Percentiles rank a stretch among this genome's conserved stretches.
Evolutionary conservation across 1,140 invertebrate genomes (phyloP).

Genomic region (Drosophila lacteicornis): DNA sequence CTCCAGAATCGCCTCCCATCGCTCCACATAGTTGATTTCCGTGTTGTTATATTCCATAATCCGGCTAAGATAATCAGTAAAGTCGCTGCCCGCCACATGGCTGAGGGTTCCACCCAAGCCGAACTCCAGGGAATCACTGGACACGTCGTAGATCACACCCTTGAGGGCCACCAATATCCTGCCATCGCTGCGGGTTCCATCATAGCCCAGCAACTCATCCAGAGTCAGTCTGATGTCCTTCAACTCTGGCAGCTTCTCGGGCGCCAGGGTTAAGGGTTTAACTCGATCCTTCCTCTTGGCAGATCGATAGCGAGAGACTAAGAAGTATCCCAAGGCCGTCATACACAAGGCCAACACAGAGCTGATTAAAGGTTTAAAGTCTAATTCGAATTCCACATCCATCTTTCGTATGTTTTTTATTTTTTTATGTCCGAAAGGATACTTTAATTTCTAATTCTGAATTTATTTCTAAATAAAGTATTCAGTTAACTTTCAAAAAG

Average conservation of each 20-base stretch:
- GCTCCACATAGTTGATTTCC: slow-evolving; percentile 24
- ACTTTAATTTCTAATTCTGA: not conserved
- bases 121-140: slow-evolving; percentile 24
- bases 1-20: slow-evolving; percentile 40
- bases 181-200: slow-evolving; percentile 53
- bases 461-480: not conserved
- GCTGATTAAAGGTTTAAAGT: not conserved
- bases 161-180: slow-evolving; percentile 54
- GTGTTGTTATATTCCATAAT: not conserved
- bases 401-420: not conserved
- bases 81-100: slow-evolving; percentile 50
- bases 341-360: not conserved
- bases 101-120: slow-evolving; percentile 14
- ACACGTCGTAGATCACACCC: slow-evolving; percentile 55
- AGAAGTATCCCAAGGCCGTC: slow-evolving; percentile 7
- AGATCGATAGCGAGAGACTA: not conserved
- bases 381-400: not conserved
- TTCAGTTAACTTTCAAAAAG: no score
- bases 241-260: slow-evolving; percentile 6
- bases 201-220: slow-evolving; percentile 18
- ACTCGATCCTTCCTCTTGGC: not conserved
- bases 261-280: no score
- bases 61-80: slow-evolving; percentile 38
- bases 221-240: slow-evolving; percentile 16
- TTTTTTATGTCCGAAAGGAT: not conserved